Evolutionary conservation across 1,140 invertebrate species (phyloP), one percentile per base, ranked within the genome.

Genomic region (Andrena cerasifolii): DNA sequence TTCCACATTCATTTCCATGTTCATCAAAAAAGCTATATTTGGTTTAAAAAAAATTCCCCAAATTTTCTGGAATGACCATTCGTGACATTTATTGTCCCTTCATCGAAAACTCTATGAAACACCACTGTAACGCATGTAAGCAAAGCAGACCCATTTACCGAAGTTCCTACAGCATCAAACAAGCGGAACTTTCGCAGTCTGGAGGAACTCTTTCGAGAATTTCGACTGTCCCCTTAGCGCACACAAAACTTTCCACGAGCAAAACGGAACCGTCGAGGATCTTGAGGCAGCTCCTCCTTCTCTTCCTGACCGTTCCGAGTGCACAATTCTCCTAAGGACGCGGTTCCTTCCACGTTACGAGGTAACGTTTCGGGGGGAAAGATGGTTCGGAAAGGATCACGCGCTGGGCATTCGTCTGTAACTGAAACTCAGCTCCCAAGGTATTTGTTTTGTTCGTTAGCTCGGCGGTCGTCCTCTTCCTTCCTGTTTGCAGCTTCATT

Each of bases 401-500:
- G n/a, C n/a, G n/a, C n/a, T n/a, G 6, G 2, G 54, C 54, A n/a
- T 21, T 51, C 49, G 3, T 24, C 28, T 18, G 8, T 51, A 21
- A 51, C 3, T 21, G 49, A n/a, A 6, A 51, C 5, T 8, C 7
- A 8, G 12, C 0, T 0, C 3, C 6, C 6, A 14, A 14, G 14
- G 7, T 49, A 56, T 72, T 72, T 49, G 45, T 36, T 61, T 36
- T 7, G 7, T 21, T n/a, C 21, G 40, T 59, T 47, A 33, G n/a
- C 14, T 49, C 5, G 14, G 0, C 14, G 47, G 33, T 12, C 43
- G 28, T 24, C 14, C 33, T 5, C 3, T 43, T 54, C 21, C 7
- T n/a, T 1, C 4, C 4, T 43, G 33, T 74, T 74, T 40, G 36
- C 24, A 74, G 71, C 47, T 33, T 74, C 63, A 74, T 74, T 74